Conservation (phyloP, 2,888 invertebrate genomes). For the Torymus tubicola region DNA sequence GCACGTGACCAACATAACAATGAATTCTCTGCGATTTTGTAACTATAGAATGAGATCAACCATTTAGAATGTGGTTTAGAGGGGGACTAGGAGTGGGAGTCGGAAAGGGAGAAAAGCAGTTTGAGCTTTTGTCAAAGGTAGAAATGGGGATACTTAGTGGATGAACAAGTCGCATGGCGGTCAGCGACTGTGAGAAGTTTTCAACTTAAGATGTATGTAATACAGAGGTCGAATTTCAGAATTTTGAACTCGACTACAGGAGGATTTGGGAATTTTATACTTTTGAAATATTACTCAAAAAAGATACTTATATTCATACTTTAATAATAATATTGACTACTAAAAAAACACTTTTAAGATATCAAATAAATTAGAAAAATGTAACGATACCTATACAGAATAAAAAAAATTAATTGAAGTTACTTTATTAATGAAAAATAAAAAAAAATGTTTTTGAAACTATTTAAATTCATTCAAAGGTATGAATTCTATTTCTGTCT, state of each 20-base stretch:
- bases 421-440: too few relatives aligned
- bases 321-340: too few relatives aligned
- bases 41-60: slow-evolving; percentile 1
- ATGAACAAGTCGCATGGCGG: slow-evolving; percentile 4
- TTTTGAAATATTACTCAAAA: not conserved
- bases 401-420: too few relatives aligned
- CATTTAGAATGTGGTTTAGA: not conserved
- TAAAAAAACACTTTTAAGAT: too few relatives aligned
- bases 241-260: slow-evolving; percentile 34
- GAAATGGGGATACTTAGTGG: slow-evolving; percentile 29
- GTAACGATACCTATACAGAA: too few relatives aligned
- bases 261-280: not conserved
- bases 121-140: slow-evolving; percentile 27
- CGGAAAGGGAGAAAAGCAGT: not conserved
- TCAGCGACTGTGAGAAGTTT: slow-evolving; percentile 3
- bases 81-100: not conserved
- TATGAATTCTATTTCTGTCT: too few relatives aligned
- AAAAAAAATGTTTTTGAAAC: too few relatives aligned
- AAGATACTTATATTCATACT: not conserved
- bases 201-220: slow-evolving; percentile 12
- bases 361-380: too few relatives aligned
- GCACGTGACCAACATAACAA: not conserved
- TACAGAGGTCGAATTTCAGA: not conserved
- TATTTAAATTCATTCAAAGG: too few relatives aligned
- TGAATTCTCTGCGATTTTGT: slow-evolving; percentile 34